Conservation (phyloP, 2,797 vertebrate genomes). For the Platalea minor region DNA sequence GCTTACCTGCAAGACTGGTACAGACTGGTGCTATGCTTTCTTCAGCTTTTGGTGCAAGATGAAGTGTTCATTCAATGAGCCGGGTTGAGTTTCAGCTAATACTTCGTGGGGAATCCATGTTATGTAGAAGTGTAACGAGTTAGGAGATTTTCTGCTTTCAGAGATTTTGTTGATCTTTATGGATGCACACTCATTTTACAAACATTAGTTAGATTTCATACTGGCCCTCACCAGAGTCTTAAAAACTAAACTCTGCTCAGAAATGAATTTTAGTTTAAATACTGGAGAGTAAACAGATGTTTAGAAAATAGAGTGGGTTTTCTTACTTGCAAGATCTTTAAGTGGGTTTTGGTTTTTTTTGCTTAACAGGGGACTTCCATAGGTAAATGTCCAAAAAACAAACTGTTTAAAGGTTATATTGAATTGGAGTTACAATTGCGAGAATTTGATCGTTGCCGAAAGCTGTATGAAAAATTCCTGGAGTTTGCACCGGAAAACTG, state of each 20-base stretch:
- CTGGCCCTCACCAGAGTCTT: background rate
- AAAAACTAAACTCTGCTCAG: background rate
- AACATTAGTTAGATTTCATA: background rate
- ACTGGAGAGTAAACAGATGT: background rate
- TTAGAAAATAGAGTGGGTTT: background rate
- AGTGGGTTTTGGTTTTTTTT: background rate
- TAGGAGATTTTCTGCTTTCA: background rate
- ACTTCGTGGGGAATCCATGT: background rate
- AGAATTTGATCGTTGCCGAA: constrained; percentile 96
- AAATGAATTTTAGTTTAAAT: background rate
- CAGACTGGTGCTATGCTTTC: background rate
- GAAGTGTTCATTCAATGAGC: background rate
- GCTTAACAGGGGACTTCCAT: constrained; percentile 85
- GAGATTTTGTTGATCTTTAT: background rate
- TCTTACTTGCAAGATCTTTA: background rate
- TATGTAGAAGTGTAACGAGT: background rate
- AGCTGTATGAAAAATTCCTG: constrained; percentile 96
- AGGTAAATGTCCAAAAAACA: constrained; percentile 96
- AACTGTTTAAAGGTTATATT: constrained; percentile 97
- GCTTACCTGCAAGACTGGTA: background rate
- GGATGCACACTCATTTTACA: background rate
- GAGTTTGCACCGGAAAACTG: constrained; percentile 96
- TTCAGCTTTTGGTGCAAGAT: background rate
- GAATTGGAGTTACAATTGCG: constrained; percentile 93
- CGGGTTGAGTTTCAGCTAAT: background rate